Percentiles rank a stretch among this genome's conserved stretches.
phyloP scores from a whole-genome alignment of 2,113 vertebrate species.

The Toxotes chatareus region DNA sequence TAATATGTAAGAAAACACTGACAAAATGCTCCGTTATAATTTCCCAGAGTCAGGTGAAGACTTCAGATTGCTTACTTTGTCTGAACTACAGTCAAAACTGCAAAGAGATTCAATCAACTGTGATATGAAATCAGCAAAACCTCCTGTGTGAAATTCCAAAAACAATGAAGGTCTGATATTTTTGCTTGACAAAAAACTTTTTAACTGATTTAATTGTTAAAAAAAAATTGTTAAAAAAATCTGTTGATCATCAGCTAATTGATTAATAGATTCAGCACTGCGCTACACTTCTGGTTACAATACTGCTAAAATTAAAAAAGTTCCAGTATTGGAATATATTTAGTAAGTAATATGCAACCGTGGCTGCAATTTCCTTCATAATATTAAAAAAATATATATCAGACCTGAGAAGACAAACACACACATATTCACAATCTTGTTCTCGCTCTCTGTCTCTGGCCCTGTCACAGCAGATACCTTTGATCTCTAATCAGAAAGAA shows the following conservation, averaged over 20 bases:
- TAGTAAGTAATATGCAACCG: neutral
- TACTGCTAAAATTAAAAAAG: constrained; percentile 1
- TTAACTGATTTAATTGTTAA: neutral
- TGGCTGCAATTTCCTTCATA: constrained; percentile 24
- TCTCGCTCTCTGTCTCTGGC: constrained; percentile 4
- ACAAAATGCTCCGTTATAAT: neutral
- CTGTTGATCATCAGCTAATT: neutral
- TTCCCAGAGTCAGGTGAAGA: neutral
- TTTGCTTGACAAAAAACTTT: neutral
- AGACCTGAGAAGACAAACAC: constrained; percentile 12
- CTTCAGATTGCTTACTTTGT: no score
- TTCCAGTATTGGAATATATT: neutral
- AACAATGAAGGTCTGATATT: neutral
- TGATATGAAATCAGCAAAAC: neutral
- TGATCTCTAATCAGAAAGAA: constrained; percentile 60
- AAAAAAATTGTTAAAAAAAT: neutral
- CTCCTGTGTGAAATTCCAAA: no score
- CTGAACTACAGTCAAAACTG: neutral
- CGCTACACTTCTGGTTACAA: neutral
- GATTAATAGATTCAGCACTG: neutral
- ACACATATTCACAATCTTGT: neutral
- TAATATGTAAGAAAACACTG: neutral
- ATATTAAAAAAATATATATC: constrained; percentile 12
- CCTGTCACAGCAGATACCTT: constrained; percentile 53
- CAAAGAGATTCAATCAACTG: neutral